Percentiles rank a stretch among this genome's conserved stretches.
phyloP scores from a whole-genome alignment of 2,888 invertebrate genomes.

The Meteorus colon region DNA sequence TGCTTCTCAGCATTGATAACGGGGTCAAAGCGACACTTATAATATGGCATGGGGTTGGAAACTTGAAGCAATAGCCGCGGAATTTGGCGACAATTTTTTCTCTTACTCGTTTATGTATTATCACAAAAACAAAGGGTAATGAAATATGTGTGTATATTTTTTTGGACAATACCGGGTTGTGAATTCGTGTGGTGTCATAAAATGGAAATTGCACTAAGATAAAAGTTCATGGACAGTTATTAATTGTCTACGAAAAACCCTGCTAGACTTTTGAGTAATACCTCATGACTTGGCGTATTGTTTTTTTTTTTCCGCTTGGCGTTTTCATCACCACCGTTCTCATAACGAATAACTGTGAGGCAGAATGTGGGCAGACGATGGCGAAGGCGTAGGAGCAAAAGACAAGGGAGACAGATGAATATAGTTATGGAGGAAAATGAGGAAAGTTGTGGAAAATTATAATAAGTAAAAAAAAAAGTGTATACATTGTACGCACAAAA shows the following conservation, averaged over 20 bases:
- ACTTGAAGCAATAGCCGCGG: not conserved
- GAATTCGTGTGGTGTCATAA: not conserved
- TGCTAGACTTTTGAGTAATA: conserved; percentile 39
- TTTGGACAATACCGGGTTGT: not conserved
- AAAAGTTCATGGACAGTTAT: conserved; percentile 40
- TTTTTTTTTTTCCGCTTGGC: not conserved
- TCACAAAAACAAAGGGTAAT: too few species aligned
- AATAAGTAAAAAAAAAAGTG: not conserved
- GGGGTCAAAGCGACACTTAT: not conserved
- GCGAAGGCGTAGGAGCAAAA: conserved; percentile 8
- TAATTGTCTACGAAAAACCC: conserved; percentile 41
- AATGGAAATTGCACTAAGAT: not conserved
- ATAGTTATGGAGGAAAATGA: conserved; percentile 31
- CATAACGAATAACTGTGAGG: not conserved
- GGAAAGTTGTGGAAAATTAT: conserved; percentile 32
- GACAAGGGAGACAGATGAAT: conserved; percentile 2
- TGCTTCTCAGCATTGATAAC: conserved; percentile 11
- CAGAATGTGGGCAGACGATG: not conserved
- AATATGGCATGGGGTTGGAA: not conserved
- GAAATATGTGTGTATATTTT: not conserved
- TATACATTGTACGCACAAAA: not conserved
- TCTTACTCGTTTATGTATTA: too few species aligned
- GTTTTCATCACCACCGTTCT: not conserved
- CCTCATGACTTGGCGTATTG: conserved; percentile 42
- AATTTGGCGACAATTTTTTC: not conserved